Conservation (phyloP, 2,888 invertebrate species). For the Piscicola geometra region DNA sequence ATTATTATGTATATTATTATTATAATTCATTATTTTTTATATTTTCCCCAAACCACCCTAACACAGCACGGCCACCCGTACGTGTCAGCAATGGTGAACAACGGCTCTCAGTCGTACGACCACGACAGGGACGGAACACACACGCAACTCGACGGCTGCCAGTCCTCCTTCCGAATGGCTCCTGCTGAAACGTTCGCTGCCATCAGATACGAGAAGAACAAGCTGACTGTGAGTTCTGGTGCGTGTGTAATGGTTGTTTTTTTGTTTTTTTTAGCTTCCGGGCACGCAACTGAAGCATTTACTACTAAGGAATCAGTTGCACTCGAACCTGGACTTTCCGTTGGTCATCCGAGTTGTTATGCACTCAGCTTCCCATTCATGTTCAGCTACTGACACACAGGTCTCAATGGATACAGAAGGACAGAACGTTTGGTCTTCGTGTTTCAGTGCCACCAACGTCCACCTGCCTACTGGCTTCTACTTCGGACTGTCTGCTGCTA, state of each 20-base stretch:
- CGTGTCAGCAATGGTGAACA: conserved; percentile 95
- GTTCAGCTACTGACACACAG: conserved; percentile 56
- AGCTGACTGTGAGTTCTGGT: conserved; percentile 65
- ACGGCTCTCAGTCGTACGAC: conserved; percentile 89
- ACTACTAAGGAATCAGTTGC: too few relatives aligned
- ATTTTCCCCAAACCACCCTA: not conserved
- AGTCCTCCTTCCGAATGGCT: conserved; percentile 85
- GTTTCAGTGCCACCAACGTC: conserved; percentile 81
- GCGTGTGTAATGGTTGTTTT: too few relatives aligned
- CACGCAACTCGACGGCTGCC: conserved; percentile 93
- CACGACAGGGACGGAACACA: conserved; percentile 98
- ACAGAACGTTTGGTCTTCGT: conserved; percentile 87
- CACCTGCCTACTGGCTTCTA: conserved; percentile 88
- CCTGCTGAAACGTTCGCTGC: conserved; percentile 84
- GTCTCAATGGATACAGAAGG: conserved; percentile 87
- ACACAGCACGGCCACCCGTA: conserved; percentile 93
- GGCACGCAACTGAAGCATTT: too few relatives aligned
- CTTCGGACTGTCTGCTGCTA: conserved; percentile 89
- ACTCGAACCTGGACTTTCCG: too few relatives aligned
- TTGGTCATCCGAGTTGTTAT: too few relatives aligned
- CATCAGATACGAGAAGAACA: conserved; percentile 84
- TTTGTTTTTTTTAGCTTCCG: too few relatives aligned
- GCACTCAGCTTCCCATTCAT: too few relatives aligned
- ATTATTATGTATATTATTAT: not conserved
- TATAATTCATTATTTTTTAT: not conserved